Base-by-base conservation (phyloP, 2,113 vertebrate genomes). In the Gallinago paraguaiae region DNA sequence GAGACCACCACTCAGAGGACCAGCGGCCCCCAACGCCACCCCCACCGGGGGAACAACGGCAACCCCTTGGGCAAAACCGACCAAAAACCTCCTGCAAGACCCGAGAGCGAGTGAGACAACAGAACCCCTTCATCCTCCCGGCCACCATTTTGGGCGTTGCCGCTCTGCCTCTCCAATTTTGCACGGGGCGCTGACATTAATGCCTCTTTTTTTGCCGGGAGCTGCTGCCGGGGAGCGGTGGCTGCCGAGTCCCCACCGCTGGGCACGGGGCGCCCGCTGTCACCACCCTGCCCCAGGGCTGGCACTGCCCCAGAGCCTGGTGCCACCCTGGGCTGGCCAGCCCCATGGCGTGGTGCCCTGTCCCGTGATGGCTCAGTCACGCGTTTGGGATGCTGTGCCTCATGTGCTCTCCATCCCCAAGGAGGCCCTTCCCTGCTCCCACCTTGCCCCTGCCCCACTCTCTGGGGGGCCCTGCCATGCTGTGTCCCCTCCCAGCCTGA, bases 261-360 rank as follows among this genome's bases (percentile, higher is more conserved):
- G 22, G 50, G 90, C 88, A 65, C 6, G 37, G 82, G 64, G 89
- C 87, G 85, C 68, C 64, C 41, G 75, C 77, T 83, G 63, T 75
- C 78, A 81, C 96, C 77, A 83, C 90, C 23, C 23, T 24, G 67
- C 96, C 96, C 97, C 87, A 95, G 93, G 92, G 56, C 72, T 48
- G 69, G 25, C 1, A 5, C 19, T 63, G 19, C 31, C 56, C 35
- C 2, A 16, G 0, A 39, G 37, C 37, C 37, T 12, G 13, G 30
- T 71, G 53, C 31, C 33, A n/a, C 94, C 88, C 60, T 43, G 92
- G 95, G 96, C 82, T 84, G 24, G 51, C 95, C 92, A 97, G 97
- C 96, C 97, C 98, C 91, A 92, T 81, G 93, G 17, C 14, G 0
- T 0, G 16, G 16, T 96, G 95, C 28, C 59, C 37, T 1, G 22